Percentiles rank a stretch among this genome's conserved stretches.
Conservation (phyloP, 2,797 vertebrate genomes). For the Tangara arthus region DNA sequence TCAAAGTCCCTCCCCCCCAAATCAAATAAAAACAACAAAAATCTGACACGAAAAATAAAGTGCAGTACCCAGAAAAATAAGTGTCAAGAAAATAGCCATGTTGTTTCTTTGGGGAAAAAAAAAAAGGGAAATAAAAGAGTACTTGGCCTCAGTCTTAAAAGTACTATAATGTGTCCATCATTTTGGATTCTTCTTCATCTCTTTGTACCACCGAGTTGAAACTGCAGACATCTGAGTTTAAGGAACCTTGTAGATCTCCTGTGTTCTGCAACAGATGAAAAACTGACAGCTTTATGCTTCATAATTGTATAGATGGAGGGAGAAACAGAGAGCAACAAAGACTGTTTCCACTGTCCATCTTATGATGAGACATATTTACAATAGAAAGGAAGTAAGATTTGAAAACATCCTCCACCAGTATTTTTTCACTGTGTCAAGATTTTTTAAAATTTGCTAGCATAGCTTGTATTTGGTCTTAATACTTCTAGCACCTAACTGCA, state of each 20-base stretch:
- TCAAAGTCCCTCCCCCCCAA: constrained; percentile 43
- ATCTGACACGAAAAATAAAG: constrained; percentile 86
- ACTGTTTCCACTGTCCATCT: neutral
- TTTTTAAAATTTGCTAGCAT: neutral
- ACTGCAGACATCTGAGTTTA: constrained; percentile 80
- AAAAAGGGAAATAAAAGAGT: constrained; percentile 34
- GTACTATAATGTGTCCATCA: constrained; percentile 92
- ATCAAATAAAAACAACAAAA: constrained; percentile 67
- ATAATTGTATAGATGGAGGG: neutral
- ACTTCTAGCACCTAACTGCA: no score
- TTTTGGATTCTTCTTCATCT: constrained; percentile 91
- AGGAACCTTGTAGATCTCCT: constrained; percentile 77
- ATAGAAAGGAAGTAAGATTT: neutral
- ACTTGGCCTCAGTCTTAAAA: constrained; percentile 71
- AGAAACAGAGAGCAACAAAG: neutral
- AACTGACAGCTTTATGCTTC: neutral
- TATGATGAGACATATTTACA: neutral
- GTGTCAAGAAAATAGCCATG: constrained; percentile 80
- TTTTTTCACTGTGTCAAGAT: neutral
- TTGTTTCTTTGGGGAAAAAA: constrained; percentile 62
- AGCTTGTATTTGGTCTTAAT: neutral
- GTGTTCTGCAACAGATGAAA: constrained; percentile 78
- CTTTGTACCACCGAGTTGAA: constrained; percentile 79
- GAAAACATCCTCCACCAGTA: neutral
- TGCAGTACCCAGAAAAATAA: constrained; percentile 89